Base-by-base conservation (phyloP, 2,113 vertebrate species). In the Ochotona princeps region DNA sequence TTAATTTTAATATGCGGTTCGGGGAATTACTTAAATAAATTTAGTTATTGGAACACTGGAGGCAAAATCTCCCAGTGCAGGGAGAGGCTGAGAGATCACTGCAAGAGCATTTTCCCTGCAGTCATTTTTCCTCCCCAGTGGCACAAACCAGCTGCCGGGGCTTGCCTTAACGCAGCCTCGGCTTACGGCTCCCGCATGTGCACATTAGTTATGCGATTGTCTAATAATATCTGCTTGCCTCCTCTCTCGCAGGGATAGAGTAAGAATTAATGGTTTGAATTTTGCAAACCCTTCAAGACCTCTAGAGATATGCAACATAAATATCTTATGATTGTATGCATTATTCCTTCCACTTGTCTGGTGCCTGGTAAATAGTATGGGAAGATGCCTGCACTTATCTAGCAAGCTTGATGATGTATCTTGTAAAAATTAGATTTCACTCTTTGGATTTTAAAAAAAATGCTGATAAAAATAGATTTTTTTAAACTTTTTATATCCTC, bases 251-350 rank as follows among this genome's bases (percentile, higher is more conserved):
- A 35, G 81, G 87, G 81, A 82, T 13, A 94, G 69, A 61, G 57
- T 47, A 63, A 89, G 74, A 94, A 96, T 92, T 84, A 93, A 91
- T 75, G 73, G 51, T n/a, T 87, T 94, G 81, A 92, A 96, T 96
- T 92, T 94, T 93, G 38, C 83, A 94, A 93, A 61, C 47, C 38
- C 74, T 90, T 83, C 83, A 89, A 75, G 70, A 51, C 15, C 63
- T 51, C 76, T 54, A 38, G 91, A 96, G 83, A 75, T 70, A 91
- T 0, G 8, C 60, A 76, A n/a, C 80, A 95, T 96, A 93, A 97
- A 96, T 89, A 93, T 89, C 67, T 96, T 91, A 91, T 75, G 93
- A 92, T 51, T 73, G 2, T 75, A 63, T 91, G 32, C n/a, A 72
- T 92, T 85, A 94, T 94, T 87, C 18, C 72, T 87, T 80, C 57